These are phyloP conservation scores for Erythrolamprus reginae DNA, from an alignment of 2,113 vertebrate species.

Conservation along the genomic window DNA sequence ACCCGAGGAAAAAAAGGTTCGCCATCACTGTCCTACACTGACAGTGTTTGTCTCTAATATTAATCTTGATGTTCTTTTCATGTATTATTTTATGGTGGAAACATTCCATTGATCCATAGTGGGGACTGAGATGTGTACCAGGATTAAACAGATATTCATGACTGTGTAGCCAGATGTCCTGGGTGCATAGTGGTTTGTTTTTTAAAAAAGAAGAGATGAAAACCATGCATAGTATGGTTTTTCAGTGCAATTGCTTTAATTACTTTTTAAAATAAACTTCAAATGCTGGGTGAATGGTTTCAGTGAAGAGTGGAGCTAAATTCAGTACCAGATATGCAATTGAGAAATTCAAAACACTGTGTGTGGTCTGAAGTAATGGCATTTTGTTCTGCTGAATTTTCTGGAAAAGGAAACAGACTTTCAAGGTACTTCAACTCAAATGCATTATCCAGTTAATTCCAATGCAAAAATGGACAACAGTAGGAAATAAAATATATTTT, in stretches of 20 bases:
- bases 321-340: constrained; percentile 30
- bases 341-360: constrained; percentile 24
- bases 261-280: constrained; percentile 40
- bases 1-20: too few relatives aligned
- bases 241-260: constrained; percentile 44
- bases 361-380: constrained; percentile 57
- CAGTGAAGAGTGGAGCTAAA: constrained; percentile 28
- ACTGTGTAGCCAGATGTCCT: constrained; percentile 55
- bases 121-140: constrained; percentile 14
- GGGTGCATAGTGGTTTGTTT: constrained; percentile 47
- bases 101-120: constrained; percentile 16
- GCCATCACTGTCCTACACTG: too few relatives aligned
- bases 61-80: constrained; percentile 6
- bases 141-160: constrained; percentile 36
- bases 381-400: constrained; percentile 43
- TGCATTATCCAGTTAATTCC: constrained; percentile 30
- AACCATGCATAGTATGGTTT: constrained; percentile 34
- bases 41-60: constrained; percentile 9
- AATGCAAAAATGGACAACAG: constrained; percentile 24
- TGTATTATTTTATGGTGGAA: constrained; percentile 25
- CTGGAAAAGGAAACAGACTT: constrained; percentile 41
- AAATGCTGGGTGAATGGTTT: constrained; percentile 40
- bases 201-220: constrained; percentile 47
- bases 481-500: constrained; percentile 40
- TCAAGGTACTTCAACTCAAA: constrained; percentile 31